A percentile compares a stretch with the other conserved stretches of the same genome.
phyloP scores from a whole-genome alignment of 2,797 vertebrate genomes.

The Mycteria americana region DNA sequence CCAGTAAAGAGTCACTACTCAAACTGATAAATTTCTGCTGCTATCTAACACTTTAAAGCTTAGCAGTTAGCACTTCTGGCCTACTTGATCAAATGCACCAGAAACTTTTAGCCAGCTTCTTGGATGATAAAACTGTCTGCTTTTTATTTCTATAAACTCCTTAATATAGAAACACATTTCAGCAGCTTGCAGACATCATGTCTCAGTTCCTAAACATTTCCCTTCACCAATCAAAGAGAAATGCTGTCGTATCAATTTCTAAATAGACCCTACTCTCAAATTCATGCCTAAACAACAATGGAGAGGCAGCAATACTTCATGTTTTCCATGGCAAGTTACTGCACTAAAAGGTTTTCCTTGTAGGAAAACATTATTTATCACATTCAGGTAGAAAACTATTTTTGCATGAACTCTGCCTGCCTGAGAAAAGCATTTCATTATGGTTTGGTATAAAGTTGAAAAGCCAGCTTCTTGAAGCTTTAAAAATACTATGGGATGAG shows the following conservation, averaged over 20 bases:
- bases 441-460: not conserved
- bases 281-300: not conserved
- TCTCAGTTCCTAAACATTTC: not conserved
- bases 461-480: not conserved
- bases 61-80: rapidly evolving
- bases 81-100: not conserved
- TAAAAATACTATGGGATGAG: not conserved
- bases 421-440: not conserved
- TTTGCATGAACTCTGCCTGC: not conserved
- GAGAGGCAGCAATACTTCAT: rapidly evolving
- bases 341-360: not conserved
- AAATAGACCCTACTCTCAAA: not conserved
- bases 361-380: not conserved
- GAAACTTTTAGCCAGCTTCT: not conserved
- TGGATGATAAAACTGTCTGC: not conserved
- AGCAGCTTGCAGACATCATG: not conserved
- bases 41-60: not conserved
- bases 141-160: not conserved
- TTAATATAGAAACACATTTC: not conserved
- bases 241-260: not conserved
- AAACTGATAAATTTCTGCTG: not conserved
- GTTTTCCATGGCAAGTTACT: not conserved
- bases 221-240: not conserved
- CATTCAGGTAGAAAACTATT: not conserved
- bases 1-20: not conserved